Conservation (phyloP, 2,113 vertebrate species). For the Redunca redunca region DNA sequence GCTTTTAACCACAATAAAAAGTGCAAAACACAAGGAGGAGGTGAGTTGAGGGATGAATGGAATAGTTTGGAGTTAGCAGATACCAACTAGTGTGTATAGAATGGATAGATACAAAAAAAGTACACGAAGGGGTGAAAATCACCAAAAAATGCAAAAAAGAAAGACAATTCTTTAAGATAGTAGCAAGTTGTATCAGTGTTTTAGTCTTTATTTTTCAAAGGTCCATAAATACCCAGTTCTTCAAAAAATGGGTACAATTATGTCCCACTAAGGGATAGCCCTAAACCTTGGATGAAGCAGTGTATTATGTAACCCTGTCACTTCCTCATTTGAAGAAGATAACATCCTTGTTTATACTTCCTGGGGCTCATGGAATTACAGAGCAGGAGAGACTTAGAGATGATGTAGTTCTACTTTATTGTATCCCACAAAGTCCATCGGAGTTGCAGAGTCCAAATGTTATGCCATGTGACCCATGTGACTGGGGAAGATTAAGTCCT, state of each 20-base stretch:
- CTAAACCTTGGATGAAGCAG: not conserved
- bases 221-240: not conserved
- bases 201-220: not conserved
- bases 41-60: not conserved
- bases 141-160: not conserved
- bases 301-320: not conserved
- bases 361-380: not conserved
- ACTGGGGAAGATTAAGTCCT: not conserved
- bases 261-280: not conserved
- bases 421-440: not conserved
- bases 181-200: not conserved
- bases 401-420: not conserved
- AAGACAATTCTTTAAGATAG: not conserved
- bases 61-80: not conserved
- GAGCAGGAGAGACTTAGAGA: not conserved
- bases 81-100: not conserved
- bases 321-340: not conserved
- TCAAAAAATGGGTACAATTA: constrained; percentile 11
- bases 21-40: not conserved
- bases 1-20: not conserved
- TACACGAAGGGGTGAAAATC: not conserved
- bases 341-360: not conserved
- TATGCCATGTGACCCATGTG: not conserved
- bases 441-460: not conserved
- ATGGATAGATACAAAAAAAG: not conserved